These are phyloP conservation scores for Tuberolachnus salignus DNA, from an alignment of 2,888 invertebrate species.

Conservation along the genomic window DNA sequence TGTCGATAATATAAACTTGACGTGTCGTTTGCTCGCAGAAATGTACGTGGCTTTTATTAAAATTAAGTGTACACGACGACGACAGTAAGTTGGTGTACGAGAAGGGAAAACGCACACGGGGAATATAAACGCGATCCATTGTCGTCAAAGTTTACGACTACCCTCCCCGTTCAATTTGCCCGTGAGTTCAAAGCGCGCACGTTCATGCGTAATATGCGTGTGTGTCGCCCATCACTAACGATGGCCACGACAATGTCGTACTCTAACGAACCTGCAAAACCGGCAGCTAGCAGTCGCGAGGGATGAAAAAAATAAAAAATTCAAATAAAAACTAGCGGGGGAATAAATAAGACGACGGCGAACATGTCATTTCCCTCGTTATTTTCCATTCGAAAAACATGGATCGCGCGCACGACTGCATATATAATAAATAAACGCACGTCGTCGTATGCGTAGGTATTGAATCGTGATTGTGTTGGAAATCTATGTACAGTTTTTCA, in stretches of 20 bases:
- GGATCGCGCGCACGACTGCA: too few species aligned
- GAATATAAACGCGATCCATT: slow-evolving; percentile 14
- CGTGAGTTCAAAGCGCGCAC: slow-evolving; percentile 32
- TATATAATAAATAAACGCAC: background rate
- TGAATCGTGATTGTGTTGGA: background rate
- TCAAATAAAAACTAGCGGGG: background rate
- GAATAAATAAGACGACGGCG: slow-evolving; percentile 25
- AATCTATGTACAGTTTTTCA: too few species aligned
- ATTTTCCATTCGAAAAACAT: slow-evolving; percentile 34
- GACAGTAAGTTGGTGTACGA: background rate
- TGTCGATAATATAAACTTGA: too few species aligned
- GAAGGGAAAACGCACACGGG: background rate
- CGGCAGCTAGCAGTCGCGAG: background rate
- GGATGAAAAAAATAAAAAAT: background rate
- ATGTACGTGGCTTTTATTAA: too few species aligned
- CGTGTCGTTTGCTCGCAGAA: too few species aligned
- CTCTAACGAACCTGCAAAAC: slow-evolving; percentile 42
- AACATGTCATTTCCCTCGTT: slow-evolving; percentile 38
- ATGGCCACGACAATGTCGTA: slow-evolving; percentile 25
- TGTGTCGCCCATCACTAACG: slow-evolving; percentile 29
- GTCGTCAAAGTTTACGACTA: slow-evolving; percentile 53
- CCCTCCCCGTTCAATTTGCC: slow-evolving; percentile 24
- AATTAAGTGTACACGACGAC: background rate
- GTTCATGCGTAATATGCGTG: slow-evolving; percentile 1
- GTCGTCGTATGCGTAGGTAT: background rate